A percentile compares a stretch with the other conserved stretches of the same genome.
These are phyloP conservation scores for Seriola dumerili DNA, from an alignment of 2,113 vertebrate species.

Conservation along the genomic window DNA sequence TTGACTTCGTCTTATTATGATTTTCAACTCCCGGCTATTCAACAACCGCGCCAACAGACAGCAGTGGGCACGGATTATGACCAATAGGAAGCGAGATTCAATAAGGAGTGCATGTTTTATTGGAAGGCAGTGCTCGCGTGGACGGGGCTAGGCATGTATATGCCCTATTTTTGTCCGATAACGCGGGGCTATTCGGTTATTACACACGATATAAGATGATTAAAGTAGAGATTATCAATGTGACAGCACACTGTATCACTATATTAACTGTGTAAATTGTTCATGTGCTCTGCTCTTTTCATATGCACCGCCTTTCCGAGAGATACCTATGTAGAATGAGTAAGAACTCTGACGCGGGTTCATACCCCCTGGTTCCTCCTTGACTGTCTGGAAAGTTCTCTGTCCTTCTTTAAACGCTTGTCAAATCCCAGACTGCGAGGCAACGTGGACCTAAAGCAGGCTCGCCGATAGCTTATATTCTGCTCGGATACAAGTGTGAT, in stretches of 20 bases:
- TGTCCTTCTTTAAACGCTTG: slow-evolving; percentile 66
- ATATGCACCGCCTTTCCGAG: slow-evolving; percentile 42
- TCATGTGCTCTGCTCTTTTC: not conserved
- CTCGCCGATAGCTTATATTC: rapidly evolving
- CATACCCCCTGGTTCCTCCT: slow-evolving; percentile 22
- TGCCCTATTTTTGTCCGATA: rapidly evolving
- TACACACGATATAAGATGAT: rapidly evolving
- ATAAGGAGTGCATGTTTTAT: slow-evolving; percentile 8
- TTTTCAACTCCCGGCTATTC: slow-evolving; percentile 35
- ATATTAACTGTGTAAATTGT: not conserved
- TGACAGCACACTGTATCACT: not conserved
- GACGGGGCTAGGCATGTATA: not conserved
- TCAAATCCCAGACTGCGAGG: slow-evolving; percentile 15
- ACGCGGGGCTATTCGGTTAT: rapidly evolving
- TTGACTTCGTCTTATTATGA: not conserved
- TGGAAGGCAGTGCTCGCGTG: rapidly evolving
- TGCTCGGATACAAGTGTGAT: not conserved
- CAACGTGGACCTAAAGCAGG: slow-evolving; percentile 51
- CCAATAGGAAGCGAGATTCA: slow-evolving; percentile 65
- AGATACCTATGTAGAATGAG: rapidly evolving
- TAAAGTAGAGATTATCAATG: no score
- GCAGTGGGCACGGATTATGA: slow-evolving; percentile 1
- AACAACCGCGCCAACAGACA: slow-evolving; percentile 72
- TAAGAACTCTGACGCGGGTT: not conserved
- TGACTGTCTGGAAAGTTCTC: slow-evolving; percentile 85